Base-by-base conservation (phyloP, 1,140 invertebrate genomes). In the Heliconius hermathena region DNA sequence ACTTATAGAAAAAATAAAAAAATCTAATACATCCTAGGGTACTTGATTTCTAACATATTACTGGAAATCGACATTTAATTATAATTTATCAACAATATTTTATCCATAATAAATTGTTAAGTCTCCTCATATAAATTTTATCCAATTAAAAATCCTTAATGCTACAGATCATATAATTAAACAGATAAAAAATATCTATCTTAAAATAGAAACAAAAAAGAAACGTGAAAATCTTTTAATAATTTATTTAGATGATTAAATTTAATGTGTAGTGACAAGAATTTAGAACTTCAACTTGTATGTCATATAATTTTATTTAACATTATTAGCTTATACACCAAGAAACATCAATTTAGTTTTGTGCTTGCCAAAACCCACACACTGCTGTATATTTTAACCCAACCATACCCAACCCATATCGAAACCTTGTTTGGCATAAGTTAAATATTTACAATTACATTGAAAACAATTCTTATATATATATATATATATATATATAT, bases 1-100 rank as follows among this genome's bases (percentile, higher is more conserved):
- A 78, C 52, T 66, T 60, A 78, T 38, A 78, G 60, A 70, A 74
- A 78, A 73, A 38, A 71, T 71, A 60, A 29, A 77, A 76, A 70
- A 46, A 77, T 54, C 29, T 73, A 36, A 77, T 54, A 71, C 41
- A 77, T 36, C 33, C 70, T 72, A 77, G 54, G 71, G 41, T 77
- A 77, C 70, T n/a, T 38, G 54, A 71, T 49, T 46, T 41, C 46
- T 46, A 76, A 16, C 22, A 71, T 54, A 13, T 54, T 70, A 52
- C 41, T 71, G 36, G 74, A 71, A 49, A 76, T 71, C 22, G 26
- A 71, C 46, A 76, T 72, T 22, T 66, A 66, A 66, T 2, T 29
- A 66, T 66, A 66, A 66, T 26, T 66, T 66, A 66, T 66, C 22
- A 66, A 66, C 60, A 66, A 66, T 66, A 66, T 26, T 29, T 29